Percentiles rank a stretch among this genome's conserved stretches.
Conservation (phyloP, 1,140 invertebrate genomes). For the Drosophila suzukii region DNA sequence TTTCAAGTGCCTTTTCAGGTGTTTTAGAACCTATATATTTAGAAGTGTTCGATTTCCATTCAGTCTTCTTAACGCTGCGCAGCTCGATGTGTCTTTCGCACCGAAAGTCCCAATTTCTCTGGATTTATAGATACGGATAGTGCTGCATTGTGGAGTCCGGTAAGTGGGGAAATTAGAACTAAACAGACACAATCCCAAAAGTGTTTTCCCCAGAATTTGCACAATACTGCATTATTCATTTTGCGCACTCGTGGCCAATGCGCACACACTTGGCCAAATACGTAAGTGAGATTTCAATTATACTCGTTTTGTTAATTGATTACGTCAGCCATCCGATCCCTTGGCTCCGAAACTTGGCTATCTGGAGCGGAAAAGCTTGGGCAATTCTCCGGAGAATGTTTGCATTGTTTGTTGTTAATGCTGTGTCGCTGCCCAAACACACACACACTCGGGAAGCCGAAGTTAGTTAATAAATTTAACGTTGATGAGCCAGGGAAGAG, state of each 20-base stretch:
- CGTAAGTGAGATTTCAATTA: constrained; percentile 49
- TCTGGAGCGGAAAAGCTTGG: constrained; percentile 50
- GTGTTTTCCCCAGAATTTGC: constrained; percentile 8
- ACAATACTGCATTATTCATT: constrained; percentile 30
- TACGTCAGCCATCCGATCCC: neutral
- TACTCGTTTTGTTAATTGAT: constrained; percentile 46
- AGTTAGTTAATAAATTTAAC: constrained; percentile 64
- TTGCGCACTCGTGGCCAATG: constrained; percentile 8
- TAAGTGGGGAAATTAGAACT: constrained; percentile 2
- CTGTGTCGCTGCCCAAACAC: constrained; percentile 15
- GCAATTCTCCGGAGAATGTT: constrained; percentile 35
- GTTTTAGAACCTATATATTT: neutral
- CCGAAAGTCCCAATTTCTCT: neutral
- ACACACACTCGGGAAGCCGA: constrained; percentile 13
- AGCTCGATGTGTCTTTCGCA: constrained; percentile 10
- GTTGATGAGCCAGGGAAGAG: constrained; percentile 20
- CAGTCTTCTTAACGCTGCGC: constrained; percentile 25
- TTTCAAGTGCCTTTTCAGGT: constrained; percentile 2
- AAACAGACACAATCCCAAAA: constrained; percentile 10
- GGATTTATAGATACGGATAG: neutral
- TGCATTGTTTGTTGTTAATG: constrained; percentile 38
- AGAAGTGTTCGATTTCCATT: constrained; percentile 1
- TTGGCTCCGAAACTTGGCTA: constrained; percentile 30
- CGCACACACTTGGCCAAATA: constrained; percentile 14
- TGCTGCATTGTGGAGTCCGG: neutral